Conservation (phyloP, 2,797 vertebrate species). For the Tauraco hartlaubi region DNA sequence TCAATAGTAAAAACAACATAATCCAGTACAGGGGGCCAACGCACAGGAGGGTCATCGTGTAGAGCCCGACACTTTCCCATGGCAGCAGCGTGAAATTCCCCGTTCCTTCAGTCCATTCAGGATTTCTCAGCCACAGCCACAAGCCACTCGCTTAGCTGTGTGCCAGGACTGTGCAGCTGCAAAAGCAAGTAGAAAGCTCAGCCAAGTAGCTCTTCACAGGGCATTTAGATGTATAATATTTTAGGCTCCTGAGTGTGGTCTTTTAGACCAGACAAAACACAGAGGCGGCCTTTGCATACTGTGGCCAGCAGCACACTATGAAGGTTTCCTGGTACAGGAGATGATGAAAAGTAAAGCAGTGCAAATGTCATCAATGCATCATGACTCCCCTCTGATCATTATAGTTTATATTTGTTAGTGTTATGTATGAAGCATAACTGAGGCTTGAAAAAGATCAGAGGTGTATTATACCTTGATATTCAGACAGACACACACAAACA, state of each 20-base stretch:
- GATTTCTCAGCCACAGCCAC: not conserved
- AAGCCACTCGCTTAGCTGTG: not conserved
- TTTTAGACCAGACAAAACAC: slow-evolving; percentile 14
- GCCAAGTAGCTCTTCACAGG: not conserved
- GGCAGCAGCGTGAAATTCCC: not conserved
- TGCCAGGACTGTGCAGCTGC: slow-evolving; percentile 34
- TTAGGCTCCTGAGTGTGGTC: not conserved
- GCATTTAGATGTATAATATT: not conserved
- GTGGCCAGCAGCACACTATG: not conserved
- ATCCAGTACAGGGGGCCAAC: not conserved
- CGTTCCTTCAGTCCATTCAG: not conserved
- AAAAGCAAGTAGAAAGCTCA: not conserved
- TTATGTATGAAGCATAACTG: not conserved
- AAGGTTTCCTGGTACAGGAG: not conserved
- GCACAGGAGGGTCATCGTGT: not conserved
- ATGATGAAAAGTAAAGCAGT: not conserved
- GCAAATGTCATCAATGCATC: not conserved
- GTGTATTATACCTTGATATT: not conserved
- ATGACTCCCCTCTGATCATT: not conserved
- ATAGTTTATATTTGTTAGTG: not conserved
- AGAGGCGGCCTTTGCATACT: not conserved
- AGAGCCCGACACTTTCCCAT: not conserved
- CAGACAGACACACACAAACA: not conserved
- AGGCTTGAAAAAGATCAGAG: not conserved
- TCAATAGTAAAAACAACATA: not conserved